Evolutionary conservation across 1,140 invertebrate species (phyloP), one percentile per base, ranked within the genome.

Genomic region (Leucophenga varia): DNA sequence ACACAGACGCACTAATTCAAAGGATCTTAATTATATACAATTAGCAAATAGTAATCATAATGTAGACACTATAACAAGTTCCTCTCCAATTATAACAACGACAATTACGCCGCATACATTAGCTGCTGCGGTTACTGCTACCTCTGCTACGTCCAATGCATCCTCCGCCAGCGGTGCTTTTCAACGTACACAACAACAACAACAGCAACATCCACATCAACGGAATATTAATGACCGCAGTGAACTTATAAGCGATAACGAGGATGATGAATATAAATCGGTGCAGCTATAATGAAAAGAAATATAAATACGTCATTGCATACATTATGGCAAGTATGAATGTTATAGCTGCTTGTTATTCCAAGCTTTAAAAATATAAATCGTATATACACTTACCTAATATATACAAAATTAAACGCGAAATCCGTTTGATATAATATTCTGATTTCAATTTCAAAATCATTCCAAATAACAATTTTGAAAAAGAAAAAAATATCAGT

Each of bases 1-100:
- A 3, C 81, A 82, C 72, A 77, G 81, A 3, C 72, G 81, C 48
- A 82, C 81, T 16, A 78, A 79, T 58, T 81, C 80, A 2, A 78
- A 77, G 59, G 81, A 82, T 47, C 55, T 73, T 6, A 72, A 72
- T 51, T 59, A 70, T 22, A 57, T 48, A 22, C 36, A 55, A 40
- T 52, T 67, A 46, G 52, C 59, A 28, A 40, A 35, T 32, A 35
- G 40, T n/a, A n/a, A n/a, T n/a, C n/a, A n/a, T n/a, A n/a, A n/a
- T n/a, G n/a, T n/a, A n/a, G n/a, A n/a, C n/a, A n/a, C n/a, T n/a
- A n/a, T n/a, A n/a, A n/a, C n/a, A n/a, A n/a, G n/a, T n/a, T n/a
- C n/a, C n/a, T n/a, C n/a, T n/a, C n/a, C n/a, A n/a, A n/a, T n/a
- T n/a, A n/a, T n/a, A n/a, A n/a, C n/a, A n/a, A n/a, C n/a, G n/a